phyloP scores from a whole-genome alignment of 2,888 invertebrate genomes.

The Petrolisthes manimaculis region DNA sequence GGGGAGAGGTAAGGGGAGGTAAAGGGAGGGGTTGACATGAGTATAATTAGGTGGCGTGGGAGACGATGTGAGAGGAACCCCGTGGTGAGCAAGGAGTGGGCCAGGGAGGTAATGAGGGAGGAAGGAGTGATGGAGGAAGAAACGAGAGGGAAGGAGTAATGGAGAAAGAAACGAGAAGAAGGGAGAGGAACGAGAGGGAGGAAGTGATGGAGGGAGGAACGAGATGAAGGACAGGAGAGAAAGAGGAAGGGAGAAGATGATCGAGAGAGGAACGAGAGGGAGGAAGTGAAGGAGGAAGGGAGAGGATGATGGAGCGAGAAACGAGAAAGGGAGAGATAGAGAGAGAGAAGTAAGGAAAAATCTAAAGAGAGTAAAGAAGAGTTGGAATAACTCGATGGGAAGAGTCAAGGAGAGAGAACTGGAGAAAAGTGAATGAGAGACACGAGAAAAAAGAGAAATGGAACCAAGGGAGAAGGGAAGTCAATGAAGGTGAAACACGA shows the following conservation, averaged over 20 bases:
- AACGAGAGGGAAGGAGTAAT: background rate
- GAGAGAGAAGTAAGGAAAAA: background rate
- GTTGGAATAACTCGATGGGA: background rate
- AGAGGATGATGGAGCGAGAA: background rate
- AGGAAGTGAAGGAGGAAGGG: background rate
- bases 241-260: background rate
- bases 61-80: background rate
- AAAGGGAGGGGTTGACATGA: background rate
- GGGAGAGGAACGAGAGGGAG: background rate
- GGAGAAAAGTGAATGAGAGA: slow-evolving; percentile 21
- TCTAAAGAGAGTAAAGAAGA: background rate
- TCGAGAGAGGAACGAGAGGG: background rate
- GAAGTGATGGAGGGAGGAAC: background rate
- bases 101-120: background rate
- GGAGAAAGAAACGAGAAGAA: background rate
- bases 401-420: background rate
- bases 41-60: background rate
- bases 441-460: background rate
- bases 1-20: background rate
- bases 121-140: background rate
- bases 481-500: background rate
- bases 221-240: background rate
- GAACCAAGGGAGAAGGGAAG: background rate
- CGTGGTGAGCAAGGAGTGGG: background rate
- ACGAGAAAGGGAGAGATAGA: background rate